phyloP scores from a whole-genome alignment of 2,113 vertebrate species.

The Noctilio leporinus region DNA sequence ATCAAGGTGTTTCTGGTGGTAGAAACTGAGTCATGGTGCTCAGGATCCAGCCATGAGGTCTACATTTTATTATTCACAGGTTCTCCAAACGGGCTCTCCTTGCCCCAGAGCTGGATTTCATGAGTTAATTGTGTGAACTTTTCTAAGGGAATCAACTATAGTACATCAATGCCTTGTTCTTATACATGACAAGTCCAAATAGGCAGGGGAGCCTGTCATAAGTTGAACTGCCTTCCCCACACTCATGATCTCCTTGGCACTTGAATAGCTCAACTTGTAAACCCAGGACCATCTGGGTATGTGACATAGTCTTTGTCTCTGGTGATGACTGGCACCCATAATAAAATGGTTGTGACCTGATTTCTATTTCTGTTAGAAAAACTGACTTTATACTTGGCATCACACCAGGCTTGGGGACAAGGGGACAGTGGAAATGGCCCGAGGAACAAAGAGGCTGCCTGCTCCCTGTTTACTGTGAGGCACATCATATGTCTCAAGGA shows the following conservation, averaged over 20 bases:
- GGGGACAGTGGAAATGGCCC: not conserved
- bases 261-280: not conserved
- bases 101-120: slow-evolving; percentile 72
- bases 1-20: not conserved
- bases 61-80: not conserved
- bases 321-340: not conserved
- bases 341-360: not conserved
- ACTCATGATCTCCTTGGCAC: not conserved
- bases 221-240: not conserved
- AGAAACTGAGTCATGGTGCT: slow-evolving; percentile 62
- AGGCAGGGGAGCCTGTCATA: slow-evolving; percentile 31
- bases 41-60: not conserved
- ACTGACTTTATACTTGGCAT: not conserved
- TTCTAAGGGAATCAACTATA: slow-evolving; percentile 55
- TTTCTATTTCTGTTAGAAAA: slow-evolving; percentile 12
- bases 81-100: slow-evolving; percentile 75
- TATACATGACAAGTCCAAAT: not conserved
- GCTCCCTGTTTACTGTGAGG: not conserved
- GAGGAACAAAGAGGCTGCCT: slow-evolving; percentile 20
- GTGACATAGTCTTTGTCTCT: not conserved
- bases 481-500: not conserved
- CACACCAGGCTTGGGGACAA: not conserved
- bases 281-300: not conserved
- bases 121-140: slow-evolving; percentile 70
- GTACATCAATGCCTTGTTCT: not conserved